phyloP scores from a whole-genome alignment of 2,113 vertebrate species.

The Mesocricetus auratus region DNA sequence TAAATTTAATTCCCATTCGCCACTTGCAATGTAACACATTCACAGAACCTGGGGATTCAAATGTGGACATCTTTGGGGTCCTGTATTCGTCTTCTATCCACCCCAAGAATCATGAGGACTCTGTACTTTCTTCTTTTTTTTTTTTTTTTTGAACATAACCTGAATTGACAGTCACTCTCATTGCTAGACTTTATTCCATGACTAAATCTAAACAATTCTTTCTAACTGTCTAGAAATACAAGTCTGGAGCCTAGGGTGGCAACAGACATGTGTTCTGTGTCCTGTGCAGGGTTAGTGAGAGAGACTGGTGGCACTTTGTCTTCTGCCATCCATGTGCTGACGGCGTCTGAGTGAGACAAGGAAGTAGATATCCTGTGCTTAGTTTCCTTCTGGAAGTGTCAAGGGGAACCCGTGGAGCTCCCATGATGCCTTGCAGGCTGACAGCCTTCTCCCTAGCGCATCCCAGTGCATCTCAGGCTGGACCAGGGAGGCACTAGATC shows the following conservation, averaged over 20 bases:
- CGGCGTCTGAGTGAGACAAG: neutral
- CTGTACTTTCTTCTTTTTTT: neutral
- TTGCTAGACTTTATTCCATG: neutral
- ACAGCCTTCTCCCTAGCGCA: neutral
- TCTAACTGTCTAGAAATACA: neutral
- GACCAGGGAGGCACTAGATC: neutral
- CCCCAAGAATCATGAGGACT: neutral
- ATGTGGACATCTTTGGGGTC: neutral
- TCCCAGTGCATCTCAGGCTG: neutral
- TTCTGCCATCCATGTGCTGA: neutral
- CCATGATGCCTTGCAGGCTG: neutral
- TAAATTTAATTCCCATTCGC: neutral
- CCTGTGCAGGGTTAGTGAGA: neutral
- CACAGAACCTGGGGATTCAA: neutral
- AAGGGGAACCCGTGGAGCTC: neutral
- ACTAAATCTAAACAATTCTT: neutral
- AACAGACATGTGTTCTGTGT: neutral
- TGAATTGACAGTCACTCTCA: neutral
- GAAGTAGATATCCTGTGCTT: neutral
- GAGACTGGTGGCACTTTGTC: neutral
- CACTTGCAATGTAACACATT: neutral
- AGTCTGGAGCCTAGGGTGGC: neutral
- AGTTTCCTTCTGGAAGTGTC: conserved; percentile 17
- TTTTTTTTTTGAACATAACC: neutral
- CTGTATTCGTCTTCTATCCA: neutral